Evolutionary conservation across 2,797 vertebrate genomes (phyloP).

Genomic region (Clamator glandarius): DNA sequence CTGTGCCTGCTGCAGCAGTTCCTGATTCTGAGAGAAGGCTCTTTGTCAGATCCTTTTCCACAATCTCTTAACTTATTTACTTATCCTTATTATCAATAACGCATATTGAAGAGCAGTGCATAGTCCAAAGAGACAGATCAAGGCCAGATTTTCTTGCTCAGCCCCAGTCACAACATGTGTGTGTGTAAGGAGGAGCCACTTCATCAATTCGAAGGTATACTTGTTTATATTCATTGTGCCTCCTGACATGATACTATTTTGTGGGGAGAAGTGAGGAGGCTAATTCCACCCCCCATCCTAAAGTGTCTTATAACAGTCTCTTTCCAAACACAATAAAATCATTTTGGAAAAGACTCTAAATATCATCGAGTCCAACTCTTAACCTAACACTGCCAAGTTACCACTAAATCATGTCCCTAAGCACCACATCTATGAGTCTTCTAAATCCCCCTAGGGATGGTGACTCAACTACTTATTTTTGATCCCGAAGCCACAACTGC

Average conservation of each 20-base stretch:
- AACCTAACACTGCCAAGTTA: too few relatives aligned
- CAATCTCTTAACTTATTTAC: background rate
- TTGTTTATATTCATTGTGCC: background rate
- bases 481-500: background rate
- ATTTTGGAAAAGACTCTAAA: too few relatives aligned
- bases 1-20: background rate
- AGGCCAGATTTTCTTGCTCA: too few relatives aligned
- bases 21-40: background rate
- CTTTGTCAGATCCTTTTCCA: background rate
- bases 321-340: background rate
- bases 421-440: too few relatives aligned
- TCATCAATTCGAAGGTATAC: background rate
- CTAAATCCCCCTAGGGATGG: too few relatives aligned
- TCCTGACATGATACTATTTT: background rate
- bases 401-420: too few relatives aligned
- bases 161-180: too few relatives aligned
- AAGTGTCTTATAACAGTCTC: background rate
- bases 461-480: background rate
- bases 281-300: background rate
- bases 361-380: too few relatives aligned
- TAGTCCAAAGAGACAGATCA: too few relatives aligned
- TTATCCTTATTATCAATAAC: background rate
- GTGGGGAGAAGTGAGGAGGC: accelerated
- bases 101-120: too few relatives aligned
- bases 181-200: too few relatives aligned